Percentiles rank a stretch among this genome's conserved stretches.
Conservation (phyloP, 2,797 vertebrate species). For the Pangasius sanitwongsei region DNA sequence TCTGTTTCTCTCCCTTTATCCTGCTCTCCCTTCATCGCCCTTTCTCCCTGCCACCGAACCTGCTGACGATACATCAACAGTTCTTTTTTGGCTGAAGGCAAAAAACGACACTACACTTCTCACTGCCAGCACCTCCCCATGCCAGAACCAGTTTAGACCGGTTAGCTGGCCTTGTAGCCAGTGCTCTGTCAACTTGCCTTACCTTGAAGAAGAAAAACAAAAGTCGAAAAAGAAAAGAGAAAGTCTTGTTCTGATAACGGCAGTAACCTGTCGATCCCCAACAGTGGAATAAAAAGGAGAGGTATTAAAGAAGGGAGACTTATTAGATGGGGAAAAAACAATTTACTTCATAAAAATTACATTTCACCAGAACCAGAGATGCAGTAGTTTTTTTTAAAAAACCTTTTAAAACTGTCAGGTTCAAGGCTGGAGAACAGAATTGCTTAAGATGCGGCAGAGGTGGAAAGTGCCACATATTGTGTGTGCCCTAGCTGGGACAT, state of each 20-base stretch:
- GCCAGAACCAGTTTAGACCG: slow-evolving; percentile 84
- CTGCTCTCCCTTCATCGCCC: slow-evolving; percentile 21
- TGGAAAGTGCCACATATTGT: slow-evolving; percentile 45
- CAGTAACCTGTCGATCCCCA: slow-evolving; percentile 71
- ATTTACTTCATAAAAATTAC: slow-evolving; percentile 39
- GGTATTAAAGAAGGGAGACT: slow-evolving; percentile 30
- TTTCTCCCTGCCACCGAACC: slow-evolving; percentile 63
- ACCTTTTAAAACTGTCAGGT: slow-evolving; percentile 30
- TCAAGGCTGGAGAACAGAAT: slow-evolving; percentile 22
- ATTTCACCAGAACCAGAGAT: slow-evolving; percentile 12
- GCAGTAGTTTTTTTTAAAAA: slow-evolving; percentile 10
- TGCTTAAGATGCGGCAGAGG: slow-evolving; percentile 21
- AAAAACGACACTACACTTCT: slow-evolving; percentile 67
- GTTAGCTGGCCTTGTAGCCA: slow-evolving; percentile 82
- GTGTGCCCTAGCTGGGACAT: slow-evolving; percentile 49
- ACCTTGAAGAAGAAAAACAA: slow-evolving; percentile 63
- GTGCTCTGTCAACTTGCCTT: slow-evolving; percentile 81
- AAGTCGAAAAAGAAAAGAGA: slow-evolving; percentile 63
- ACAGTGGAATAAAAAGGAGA: slow-evolving; percentile 54
- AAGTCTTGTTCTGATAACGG: slow-evolving; percentile 68
- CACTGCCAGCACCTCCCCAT: slow-evolving; percentile 51
- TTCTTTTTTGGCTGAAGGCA: slow-evolving; percentile 78
- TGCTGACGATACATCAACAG: slow-evolving; percentile 83
- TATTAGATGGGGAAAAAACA: slow-evolving; percentile 24
- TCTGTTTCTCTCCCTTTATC: slow-evolving; percentile 33